Conservation (phyloP, 1,140 invertebrate genomes). For the Drosophila busckii region DNA sequence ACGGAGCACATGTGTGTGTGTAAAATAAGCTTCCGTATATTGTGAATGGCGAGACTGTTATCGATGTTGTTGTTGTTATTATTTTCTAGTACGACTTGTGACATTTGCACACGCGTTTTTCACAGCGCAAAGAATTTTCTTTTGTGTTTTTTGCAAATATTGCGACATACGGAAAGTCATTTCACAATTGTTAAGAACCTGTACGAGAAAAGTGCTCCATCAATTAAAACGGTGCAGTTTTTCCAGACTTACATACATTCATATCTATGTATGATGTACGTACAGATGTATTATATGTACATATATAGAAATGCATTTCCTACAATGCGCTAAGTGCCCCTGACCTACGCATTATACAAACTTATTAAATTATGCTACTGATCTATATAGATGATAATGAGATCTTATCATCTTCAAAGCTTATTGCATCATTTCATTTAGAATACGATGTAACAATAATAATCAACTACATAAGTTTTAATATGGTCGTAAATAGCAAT, state of each 20-base stretch:
- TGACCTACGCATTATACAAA: constrained; percentile 40
- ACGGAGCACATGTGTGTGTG: constrained; percentile 25
- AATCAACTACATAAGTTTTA: too few species aligned
- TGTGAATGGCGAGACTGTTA: constrained; percentile 60
- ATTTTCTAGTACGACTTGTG: constrained; percentile 50
- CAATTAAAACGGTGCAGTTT: constrained; percentile 26
- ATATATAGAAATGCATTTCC: too few species aligned
- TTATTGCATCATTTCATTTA: too few species aligned
- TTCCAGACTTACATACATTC: not conserved
- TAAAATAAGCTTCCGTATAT: constrained; percentile 69
- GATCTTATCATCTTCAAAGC: too few species aligned
- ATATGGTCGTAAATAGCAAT: too few species aligned
- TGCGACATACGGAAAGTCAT: constrained; percentile 39
- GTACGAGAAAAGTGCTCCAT: constrained; percentile 43
- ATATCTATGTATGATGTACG: too few species aligned
- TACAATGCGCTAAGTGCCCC: too few species aligned
- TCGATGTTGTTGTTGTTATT: constrained; percentile 47
- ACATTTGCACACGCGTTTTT: constrained; percentile 46
- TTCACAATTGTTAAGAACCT: constrained; percentile 38
- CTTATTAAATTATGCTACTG: too few species aligned
- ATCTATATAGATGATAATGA: too few species aligned
- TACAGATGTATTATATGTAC: too few species aligned
- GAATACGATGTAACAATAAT: too few species aligned
- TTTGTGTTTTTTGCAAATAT: constrained; percentile 24
- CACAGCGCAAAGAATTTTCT: constrained; percentile 21